Percentiles rank a stretch among this genome's conserved stretches.
These are phyloP conservation scores for Galemys pyrenaicus DNA, from an alignment of 2,113 vertebrate species.

Conservation along the genomic window DNA sequence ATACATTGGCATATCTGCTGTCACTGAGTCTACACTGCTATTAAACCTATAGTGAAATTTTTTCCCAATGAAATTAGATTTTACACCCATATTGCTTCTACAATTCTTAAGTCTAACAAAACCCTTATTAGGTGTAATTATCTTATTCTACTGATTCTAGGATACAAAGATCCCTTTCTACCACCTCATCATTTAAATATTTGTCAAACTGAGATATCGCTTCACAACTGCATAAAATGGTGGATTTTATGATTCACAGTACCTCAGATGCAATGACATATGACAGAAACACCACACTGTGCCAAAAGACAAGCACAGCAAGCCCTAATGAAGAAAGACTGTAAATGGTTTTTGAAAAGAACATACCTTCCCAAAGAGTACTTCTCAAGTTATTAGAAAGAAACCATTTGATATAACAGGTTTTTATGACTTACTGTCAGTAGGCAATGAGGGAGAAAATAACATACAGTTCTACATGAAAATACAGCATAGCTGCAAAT, in stretches of 20 bases:
- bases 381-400: constrained; percentile 5
- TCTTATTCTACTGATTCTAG: not conserved
- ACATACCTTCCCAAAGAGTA: not conserved
- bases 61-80: not conserved
- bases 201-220: not conserved
- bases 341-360: constrained; percentile 64
- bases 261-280: constrained; percentile 29
- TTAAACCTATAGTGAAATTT: not conserved
- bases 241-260: not conserved
- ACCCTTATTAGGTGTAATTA: constrained; percentile 15
- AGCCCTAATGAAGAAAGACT: not conserved
- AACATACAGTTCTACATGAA: constrained; percentile 15
- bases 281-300: constrained; percentile 67
- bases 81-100: not conserved
- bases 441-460: not conserved
- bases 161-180: not conserved
- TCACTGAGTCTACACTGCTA: constrained; percentile 22
- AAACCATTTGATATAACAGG: not conserved
- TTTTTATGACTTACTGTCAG: constrained; percentile 38
- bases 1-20: not conserved
- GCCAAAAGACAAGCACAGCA: constrained; percentile 75
- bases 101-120: constrained; percentile 25
- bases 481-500: not conserved
- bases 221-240: constrained; percentile 34
- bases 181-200: constrained; percentile 24